These are phyloP conservation scores for Aviceda subcristata DNA, from an alignment of 2,113 vertebrate genomes.

Conservation along the genomic window DNA sequence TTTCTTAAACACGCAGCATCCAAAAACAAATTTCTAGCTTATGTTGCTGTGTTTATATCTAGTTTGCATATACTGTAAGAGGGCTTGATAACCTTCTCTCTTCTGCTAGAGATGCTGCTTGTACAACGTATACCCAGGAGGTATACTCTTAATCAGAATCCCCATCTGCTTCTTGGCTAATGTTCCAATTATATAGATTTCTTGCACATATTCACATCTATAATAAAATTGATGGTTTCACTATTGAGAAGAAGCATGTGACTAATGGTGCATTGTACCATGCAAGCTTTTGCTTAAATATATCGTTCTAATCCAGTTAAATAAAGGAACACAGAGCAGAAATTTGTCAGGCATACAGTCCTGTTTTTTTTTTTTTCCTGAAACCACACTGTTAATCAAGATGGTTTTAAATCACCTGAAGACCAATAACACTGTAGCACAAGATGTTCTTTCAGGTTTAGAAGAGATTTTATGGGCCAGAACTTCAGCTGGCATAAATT, in stretches of 20 bases:
- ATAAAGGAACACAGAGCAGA: neutral
- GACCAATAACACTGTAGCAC: conserved; percentile 3
- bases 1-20: neutral
- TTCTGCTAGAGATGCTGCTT: neutral
- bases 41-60: neutral
- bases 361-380: neutral
- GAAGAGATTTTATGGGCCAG: conserved; percentile 48
- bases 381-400: neutral
- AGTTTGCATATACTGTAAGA: neutral
- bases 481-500: conserved; percentile 41
- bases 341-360: neutral
- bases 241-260: neutral
- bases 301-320: neutral
- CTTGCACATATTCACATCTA: conserved; percentile 6
- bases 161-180: conserved; percentile 54
- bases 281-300: neutral
- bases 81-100: neutral
- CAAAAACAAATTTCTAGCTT: neutral
- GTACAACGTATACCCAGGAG: conserved; percentile 28
- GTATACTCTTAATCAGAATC: conserved; percentile 11
- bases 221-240: conserved; percentile 31
- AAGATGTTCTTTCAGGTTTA: conserved; percentile 42
- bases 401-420: conserved; percentile 42
- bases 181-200: neutral
- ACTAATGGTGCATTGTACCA: neutral